Evolutionary conservation across 2,888 invertebrate genomes (phyloP), one percentile per base, ranked within the genome.

Genomic region (Lasioglossum morio): DNA sequence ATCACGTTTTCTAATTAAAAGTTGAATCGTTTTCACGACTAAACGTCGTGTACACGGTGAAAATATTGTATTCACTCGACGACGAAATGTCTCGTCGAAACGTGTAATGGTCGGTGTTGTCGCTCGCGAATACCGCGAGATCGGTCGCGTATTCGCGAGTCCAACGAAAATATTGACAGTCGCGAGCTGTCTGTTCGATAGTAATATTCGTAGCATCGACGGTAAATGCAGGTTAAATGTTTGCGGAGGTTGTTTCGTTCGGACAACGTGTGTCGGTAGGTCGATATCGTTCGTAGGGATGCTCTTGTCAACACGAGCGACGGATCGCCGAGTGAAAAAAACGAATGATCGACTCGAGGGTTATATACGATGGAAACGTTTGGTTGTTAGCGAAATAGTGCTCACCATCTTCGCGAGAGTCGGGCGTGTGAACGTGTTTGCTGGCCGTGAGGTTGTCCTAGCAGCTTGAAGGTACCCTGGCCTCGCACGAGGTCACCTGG

Each of bases 331-430:
- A 73, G 23, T 46, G 30, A 76, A 77, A 82, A 46, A 78, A 7
- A 48, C n/a, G 69, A 63, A 7, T 27, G 60, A 79, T 72, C 81
- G 79, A 69, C 70, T 72, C 40, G n/a, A 76, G 87, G 81, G 83
- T 84, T 87, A 82, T 63, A 63, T 63, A 63, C 63, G 79, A 88
- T 72, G 82, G 79, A 73, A 84, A 82, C 85, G 48, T 80, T 80
- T 81, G 70, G 81, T 73, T 63, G 63, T 63, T 60, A 63, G 77
- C 79, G 75, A 53, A 53, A 77, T 74, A 85, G 77, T 76, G 89
- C 94, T 94, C 90, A 94, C 94, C 94, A 94, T 94, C 92, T 94
- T 93, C 91, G 91, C 84, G 88, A 91, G 88, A 88, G 91, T 89
- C 90, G 92, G 92, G 87, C 91, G 92, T 89, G 90, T 89, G 87